Conservation (phyloP, 2,888 invertebrate genomes). For the Girardia tigrina region DNA sequence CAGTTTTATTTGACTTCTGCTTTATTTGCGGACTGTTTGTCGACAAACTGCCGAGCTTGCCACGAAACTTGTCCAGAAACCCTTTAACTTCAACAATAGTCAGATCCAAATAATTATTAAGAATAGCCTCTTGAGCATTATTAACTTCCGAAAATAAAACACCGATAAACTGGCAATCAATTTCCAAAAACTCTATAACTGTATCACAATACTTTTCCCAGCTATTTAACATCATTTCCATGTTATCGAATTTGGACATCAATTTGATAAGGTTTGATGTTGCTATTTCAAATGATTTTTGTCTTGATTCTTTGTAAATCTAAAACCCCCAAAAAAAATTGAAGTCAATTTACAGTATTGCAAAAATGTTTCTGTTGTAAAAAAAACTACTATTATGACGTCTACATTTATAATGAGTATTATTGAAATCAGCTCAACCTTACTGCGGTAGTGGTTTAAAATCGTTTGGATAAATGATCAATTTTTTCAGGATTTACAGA, state of each 20-base stretch:
- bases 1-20: neutral
- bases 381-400: too few relatives aligned
- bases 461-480: too few relatives aligned
- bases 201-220: neutral
- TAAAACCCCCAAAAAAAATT: too few relatives aligned
- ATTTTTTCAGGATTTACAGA: too few relatives aligned
- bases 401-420: too few relatives aligned
- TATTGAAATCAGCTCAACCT: too few relatives aligned
- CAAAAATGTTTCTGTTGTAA: too few relatives aligned
- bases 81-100: slow-evolving; percentile 11
- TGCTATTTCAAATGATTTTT: neutral
- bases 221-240: neutral
- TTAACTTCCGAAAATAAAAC: slow-evolving; percentile 6
- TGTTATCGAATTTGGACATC: neutral
- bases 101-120: slow-evolving; percentile 26
- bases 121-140: slow-evolving; percentile 25
- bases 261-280: neutral
- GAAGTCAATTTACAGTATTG: too few relatives aligned
- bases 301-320: neutral
- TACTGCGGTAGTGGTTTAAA: too few relatives aligned
- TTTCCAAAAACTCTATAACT: neutral
- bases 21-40: neutral
- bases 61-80: neutral
- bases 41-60: neutral
- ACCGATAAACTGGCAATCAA: slow-evolving; percentile 16